Base-by-base conservation (phyloP, 2,888 invertebrate genomes). In the Pseudococcus jackbeardsleyi region DNA sequence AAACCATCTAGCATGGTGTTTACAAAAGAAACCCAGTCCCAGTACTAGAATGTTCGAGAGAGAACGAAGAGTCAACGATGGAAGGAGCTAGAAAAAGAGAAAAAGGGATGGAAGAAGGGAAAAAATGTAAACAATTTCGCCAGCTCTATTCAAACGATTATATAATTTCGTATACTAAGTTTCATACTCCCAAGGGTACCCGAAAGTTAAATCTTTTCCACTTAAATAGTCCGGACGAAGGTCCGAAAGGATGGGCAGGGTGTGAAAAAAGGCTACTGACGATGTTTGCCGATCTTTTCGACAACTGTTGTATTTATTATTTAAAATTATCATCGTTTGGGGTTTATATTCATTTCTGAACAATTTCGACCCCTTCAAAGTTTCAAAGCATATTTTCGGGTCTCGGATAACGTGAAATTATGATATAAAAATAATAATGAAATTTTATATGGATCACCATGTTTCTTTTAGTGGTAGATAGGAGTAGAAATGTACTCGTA, bases 141-240 rank as follows among this genome's bases (percentile, higher is more conserved):
- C 68, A 22, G 68, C 26, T 68, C 22, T 68, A 68, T 68, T 68
- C 68, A 26, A 68, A 68, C 68, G 68, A 8, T 68, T 26, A 26
- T 68, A 68, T 26, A 68, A 68, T 68, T 68, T 68, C 26, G 54
- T 54, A 54, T 54, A 54, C 54, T 26, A 68, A 68, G 68, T 68
- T 68, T 22, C 68, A 68, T 26, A 26, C 15, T 68, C 68, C 68
- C 68, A 9, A 68, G 68, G 26, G 68, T 54, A 54, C 68, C 9
- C 68, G 68, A n/a, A 26, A 68, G 68, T 68, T 68, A 68, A 68
- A 68, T 68, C 22, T 68, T 68, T 68, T 22, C 68, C 68, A 68
- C 68, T 68, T 68, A 68, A 68, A 68, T 68, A 26, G 68, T 68
- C 68, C 7, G 68, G 26, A 12, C 5, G n/a, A 4, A 15, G 15